Conservation (phyloP, 2,888 invertebrate genomes). For the Megalurothrips usitatus region DNA sequence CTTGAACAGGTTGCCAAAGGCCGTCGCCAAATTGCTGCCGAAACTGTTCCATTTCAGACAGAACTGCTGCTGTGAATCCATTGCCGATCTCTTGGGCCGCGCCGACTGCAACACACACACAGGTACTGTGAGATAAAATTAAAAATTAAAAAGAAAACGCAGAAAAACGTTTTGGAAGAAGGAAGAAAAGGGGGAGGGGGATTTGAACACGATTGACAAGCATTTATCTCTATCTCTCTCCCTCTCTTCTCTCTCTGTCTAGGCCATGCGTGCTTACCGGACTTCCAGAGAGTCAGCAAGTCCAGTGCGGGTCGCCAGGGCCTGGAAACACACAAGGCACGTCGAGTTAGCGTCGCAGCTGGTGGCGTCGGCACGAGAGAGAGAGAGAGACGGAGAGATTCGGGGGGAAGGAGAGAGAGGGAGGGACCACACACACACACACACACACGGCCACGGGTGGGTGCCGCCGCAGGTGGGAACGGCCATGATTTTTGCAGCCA, state of each 20-base stretch:
- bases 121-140: too few relatives aligned
- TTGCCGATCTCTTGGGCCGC: slow-evolving; percentile 51
- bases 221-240: too few relatives aligned
- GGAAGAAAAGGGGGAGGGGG: too few relatives aligned
- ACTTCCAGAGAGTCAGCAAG: slow-evolving; percentile 24
- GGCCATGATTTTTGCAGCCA: neutral
- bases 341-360: too few relatives aligned
- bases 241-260: too few relatives aligned
- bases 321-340: neutral
- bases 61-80: slow-evolving; percentile 90
- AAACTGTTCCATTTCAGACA: slow-evolving; percentile 96
- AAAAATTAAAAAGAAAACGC: too few relatives aligned
- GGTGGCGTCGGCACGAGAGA: slow-evolving; percentile 36
- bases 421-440: slow-evolving; percentile 35
- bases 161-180: too few relatives aligned
- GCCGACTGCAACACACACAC: neutral
- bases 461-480: slow-evolving; percentile 11
- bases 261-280: neutral
- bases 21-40: slow-evolving; percentile 86
- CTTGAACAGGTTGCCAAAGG: slow-evolving; percentile 88
- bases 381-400: slow-evolving; percentile 16
- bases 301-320: slow-evolving; percentile 12
- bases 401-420: neutral
- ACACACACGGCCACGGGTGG: slow-evolving; percentile 28
- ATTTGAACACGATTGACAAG: too few relatives aligned